These are phyloP conservation scores for Pseudomyrmex sp. DNA, from an alignment of 1,140 invertebrate genomes.

Conservation along the genomic window DNA sequence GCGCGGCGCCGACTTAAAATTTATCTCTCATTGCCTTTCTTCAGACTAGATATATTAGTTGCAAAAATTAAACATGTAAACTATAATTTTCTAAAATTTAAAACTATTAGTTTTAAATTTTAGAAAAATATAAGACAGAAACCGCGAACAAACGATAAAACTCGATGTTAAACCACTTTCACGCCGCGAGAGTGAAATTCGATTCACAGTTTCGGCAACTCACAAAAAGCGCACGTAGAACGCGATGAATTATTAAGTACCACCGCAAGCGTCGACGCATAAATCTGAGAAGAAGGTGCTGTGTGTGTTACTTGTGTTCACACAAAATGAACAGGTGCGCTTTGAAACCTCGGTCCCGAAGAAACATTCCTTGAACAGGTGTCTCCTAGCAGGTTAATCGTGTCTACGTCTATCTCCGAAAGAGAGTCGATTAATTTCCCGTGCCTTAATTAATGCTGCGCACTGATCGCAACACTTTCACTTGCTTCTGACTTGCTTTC, in stretches of 20 bases:
- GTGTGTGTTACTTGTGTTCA: slow-evolving; percentile 1
- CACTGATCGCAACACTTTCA: slow-evolving; percentile 56
- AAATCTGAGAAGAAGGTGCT: slow-evolving; percentile 40
- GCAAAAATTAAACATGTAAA: no score
- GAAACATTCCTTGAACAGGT: slow-evolving; percentile 59
- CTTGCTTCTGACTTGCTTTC: slow-evolving; percentile 40
- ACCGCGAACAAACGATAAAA: background rate
- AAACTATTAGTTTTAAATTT: no score
- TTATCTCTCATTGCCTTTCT: no score
- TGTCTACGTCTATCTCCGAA: slow-evolving; percentile 25
- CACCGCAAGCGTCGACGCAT: slow-evolving; percentile 47
- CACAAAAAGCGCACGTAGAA: slow-evolving; percentile 8
- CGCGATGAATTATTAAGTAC: slow-evolving; percentile 53
- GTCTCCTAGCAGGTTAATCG: slow-evolving; percentile 44
- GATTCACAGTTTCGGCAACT: slow-evolving; percentile 5
- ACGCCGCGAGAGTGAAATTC: slow-evolving; percentile 15
- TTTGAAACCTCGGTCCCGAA: slow-evolving; percentile 38
- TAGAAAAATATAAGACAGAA: background rate
- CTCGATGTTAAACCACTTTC: background rate
- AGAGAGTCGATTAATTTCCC: slow-evolving; percentile 34
- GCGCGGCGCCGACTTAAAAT: background rate
- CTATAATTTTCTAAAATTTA: no score
- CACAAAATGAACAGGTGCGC: slow-evolving; percentile 57
- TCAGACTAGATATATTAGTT: no score
- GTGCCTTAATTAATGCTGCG: slow-evolving; percentile 67